Base-by-base conservation (phyloP, 2,888 invertebrate species). In the Tanytarsus gracilentus region DNA sequence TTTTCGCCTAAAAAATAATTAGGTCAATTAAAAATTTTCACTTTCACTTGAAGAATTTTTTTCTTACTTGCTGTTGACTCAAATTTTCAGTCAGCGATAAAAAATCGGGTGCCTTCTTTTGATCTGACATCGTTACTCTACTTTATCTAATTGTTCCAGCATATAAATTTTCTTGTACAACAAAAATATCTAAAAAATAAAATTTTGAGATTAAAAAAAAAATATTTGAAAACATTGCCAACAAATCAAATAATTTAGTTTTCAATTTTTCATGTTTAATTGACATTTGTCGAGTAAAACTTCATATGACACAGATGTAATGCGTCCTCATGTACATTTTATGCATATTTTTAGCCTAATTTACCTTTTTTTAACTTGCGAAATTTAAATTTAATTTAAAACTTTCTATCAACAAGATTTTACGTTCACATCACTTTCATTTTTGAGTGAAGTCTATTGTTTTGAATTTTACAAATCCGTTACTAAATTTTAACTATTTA, bases 1-100 rank as follows among this genome's bases (percentile, higher is more conserved):
- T 70, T 66, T 71, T 69, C 62, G 68, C 68, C 71, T 71, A 9
- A 25, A 58, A 58, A 2, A 27, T n/a, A 58, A 29, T 44, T 44
- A 30, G 58, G 58, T 58, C 58, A 58, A 26, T 16, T 55, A 21
- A 9, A n/a, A n/a, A n/a, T n/a, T 21, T 40, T 58, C 18, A 48
- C 26, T 40, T 36, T 55, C 25, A 36, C 18, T 29, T 21, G 23
- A 39, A 18, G 23, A n/a, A 16, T 39, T 39, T 39, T 44, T 18
- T 44, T 25, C 50, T 27, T 26, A 61, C 61, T 61, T 66, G 66
- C 59, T 66, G 66, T 48, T 63, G 63, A 60, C 55, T 64, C 33
- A 66, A 63, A 44, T 61, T 64, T 21, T 66, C 64, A 14, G 64
- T 63, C n/a, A 66, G 51, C 52, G 63, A 63, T 3, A 61, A 49